Evolutionary conservation across 2,113 vertebrate species (phyloP).

Genomic region (Gallinago media): DNA sequence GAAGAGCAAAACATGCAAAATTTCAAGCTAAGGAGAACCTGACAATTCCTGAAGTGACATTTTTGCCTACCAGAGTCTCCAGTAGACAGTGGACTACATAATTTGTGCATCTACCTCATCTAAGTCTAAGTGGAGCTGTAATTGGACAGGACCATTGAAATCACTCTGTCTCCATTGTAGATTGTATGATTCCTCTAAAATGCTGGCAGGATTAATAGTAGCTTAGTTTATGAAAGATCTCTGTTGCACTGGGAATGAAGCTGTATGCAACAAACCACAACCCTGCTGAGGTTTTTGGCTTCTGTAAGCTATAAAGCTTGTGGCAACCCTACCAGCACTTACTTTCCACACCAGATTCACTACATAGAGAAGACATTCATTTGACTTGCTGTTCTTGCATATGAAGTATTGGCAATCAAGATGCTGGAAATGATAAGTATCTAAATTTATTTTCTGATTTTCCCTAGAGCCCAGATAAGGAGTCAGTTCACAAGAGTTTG

Average conservation of each 20-base stretch:
- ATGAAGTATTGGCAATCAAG: not conserved
- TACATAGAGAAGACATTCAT: not conserved
- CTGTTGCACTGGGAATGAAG: not conserved
- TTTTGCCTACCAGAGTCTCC: not conserved
- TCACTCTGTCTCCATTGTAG: not conserved
- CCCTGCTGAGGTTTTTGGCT: not conserved
- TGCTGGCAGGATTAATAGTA: not conserved
- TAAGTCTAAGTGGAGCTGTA: not conserved
- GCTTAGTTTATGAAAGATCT: not conserved
- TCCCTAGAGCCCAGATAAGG: not conserved
- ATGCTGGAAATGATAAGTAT: not conserved
- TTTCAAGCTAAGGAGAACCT: not conserved
- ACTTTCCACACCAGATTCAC: not conserved
- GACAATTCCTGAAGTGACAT: not conserved
- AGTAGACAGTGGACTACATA: not conserved
- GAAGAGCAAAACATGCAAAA: not conserved
- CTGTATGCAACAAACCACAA: not conserved
- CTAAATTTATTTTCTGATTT: not conserved
- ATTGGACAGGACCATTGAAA: not conserved
- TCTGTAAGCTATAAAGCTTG: not conserved
- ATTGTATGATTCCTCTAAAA: not conserved
- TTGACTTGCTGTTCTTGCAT: not conserved
- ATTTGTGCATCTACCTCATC: not conserved
- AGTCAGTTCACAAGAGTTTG: not conserved
- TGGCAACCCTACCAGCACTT: not conserved